Evolutionary conservation across 1,140 invertebrate genomes (phyloP), one percentile per base, ranked within the genome.

Genomic region (Asbolus verrucosus): DNA sequence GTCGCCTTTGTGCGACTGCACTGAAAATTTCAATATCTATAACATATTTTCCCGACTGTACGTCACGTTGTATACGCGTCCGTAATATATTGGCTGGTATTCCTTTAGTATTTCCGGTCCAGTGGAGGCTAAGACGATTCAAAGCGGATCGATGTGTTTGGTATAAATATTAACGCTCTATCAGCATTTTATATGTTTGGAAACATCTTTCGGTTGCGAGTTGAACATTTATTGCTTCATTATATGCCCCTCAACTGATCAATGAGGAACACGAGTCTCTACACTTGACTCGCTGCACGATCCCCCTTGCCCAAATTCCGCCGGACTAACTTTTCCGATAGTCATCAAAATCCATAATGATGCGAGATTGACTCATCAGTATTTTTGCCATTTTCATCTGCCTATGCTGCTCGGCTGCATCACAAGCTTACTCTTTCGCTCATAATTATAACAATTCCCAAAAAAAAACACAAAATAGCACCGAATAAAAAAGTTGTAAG

Each of bases 151-250:
- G 50, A 67, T 73, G 62, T 19, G 63, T 67, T 73, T 67, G 60
- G 54, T 70, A 70, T 73, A 70, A 73, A 73, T 74, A 72, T 74
- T 71, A 74, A 73, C 66, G 71, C 65, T 19, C 16, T 63, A 73
- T 75, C 71, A 75, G 73, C 73, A 73, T 73, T 75, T 73, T 73
- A 75, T 73, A 71, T 73, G 73, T 75, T 73, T 75, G 71, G 41
- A 75, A 75, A 75, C 71, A 75, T 73, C 69, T 69, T 68, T 65
- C 69, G 36, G 72, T 67, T 50, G 66, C 61, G 50, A 73, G 71
- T 69, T 73, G 72, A 74, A 74, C 72, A 69, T 74, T 69, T 69
- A 60, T 61, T 60, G 66, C 54, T 68, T 68, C 50, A 68, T 68
- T 68, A 68, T 68, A 18, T 27, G 15, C 31, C 33, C 27, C 33